Conservation (phyloP, 2,113 vertebrate species). For the Brachyistius frenatus region DNA sequence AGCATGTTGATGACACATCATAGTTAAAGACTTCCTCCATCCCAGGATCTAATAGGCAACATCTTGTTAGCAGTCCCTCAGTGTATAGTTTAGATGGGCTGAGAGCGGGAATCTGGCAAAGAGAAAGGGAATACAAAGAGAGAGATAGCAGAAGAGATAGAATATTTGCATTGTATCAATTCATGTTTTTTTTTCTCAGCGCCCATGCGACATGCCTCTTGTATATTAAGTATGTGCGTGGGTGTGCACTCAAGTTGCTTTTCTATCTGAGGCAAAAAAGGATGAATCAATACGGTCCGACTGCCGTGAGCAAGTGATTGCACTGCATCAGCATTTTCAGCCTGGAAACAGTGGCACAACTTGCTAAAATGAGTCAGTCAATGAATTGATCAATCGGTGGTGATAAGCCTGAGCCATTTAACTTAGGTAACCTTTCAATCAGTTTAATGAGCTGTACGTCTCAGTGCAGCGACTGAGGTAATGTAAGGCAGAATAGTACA, state of each 20-base stretch:
- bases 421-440: slow-evolving; percentile 57
- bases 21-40: slow-evolving; percentile 66
- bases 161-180: slow-evolving; percentile 29
- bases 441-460: slow-evolving; percentile 52
- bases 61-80: slow-evolving; percentile 64
- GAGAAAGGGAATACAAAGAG: slow-evolving; percentile 1
- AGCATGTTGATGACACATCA: slow-evolving; percentile 68
- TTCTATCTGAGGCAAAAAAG: slow-evolving; percentile 40
- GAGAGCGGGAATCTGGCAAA: slow-evolving; percentile 17
- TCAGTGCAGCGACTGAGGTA: slow-evolving; percentile 30
- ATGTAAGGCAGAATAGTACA: slow-evolving; percentile 14
- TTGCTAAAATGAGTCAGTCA: slow-evolving; percentile 51
- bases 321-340: slow-evolving; percentile 59
- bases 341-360: slow-evolving; percentile 28
- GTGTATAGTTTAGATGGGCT: slow-evolving; percentile 39
- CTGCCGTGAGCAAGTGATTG: slow-evolving; percentile 15
- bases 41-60: slow-evolving; percentile 61
- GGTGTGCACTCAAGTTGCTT: slow-evolving; percentile 18
- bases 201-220: background rate
- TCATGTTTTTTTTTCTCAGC: slow-evolving; percentile 10
- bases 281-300: slow-evolving; percentile 47
- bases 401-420: slow-evolving; percentile 34
- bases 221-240: background rate
- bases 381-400: slow-evolving; percentile 44
- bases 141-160: background rate